phyloP scores from a whole-genome alignment of 2,113 vertebrate species.

The Psephotus haematonotus region DNA sequence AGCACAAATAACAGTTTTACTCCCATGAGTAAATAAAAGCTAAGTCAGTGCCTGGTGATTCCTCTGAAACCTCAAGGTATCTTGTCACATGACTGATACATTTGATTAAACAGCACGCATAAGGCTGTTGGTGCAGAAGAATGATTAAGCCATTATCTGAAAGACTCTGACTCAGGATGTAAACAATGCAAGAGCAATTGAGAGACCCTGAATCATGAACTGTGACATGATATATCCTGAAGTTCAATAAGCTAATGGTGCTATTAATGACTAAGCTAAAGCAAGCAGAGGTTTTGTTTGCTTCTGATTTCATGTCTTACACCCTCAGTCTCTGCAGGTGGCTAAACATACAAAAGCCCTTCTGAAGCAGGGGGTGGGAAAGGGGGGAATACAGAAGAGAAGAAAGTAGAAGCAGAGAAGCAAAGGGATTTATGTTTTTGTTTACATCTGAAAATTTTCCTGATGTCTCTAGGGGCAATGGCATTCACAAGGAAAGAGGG shows the following conservation, averaged over 20 bases:
- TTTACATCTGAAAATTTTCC: conserved; percentile 26
- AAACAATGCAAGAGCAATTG: conserved; percentile 40
- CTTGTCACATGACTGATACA: conserved; percentile 55
- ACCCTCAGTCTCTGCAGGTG: conserved; percentile 26
- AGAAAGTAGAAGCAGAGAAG: neutral
- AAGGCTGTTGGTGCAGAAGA: conserved; percentile 60
- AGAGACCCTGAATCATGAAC: conserved; percentile 30
- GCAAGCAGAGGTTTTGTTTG: conserved; percentile 26
- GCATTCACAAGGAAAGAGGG: neutral
- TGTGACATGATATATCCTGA: conserved; percentile 44
- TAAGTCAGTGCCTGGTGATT: conserved; percentile 23
- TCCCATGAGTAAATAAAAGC: conserved; percentile 23
- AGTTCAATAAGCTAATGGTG: conserved; percentile 58
- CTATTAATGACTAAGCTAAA: conserved; percentile 58
- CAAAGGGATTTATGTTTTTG: conserved; percentile 37
- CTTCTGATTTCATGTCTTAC: conserved; percentile 19
- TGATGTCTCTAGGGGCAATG: conserved; percentile 14
- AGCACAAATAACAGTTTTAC: neutral
- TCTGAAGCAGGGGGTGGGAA: neutral
- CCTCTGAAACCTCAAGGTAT: conserved; percentile 48
- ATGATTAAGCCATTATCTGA: conserved; percentile 61
- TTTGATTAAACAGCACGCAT: conserved; percentile 65
- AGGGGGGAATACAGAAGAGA: neutral
- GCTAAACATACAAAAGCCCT: conserved; percentile 20
- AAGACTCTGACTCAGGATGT: conserved; percentile 36